These are phyloP conservation scores for Hemicrepidius hirtus DNA, from an alignment of 2,888 invertebrate species.

Conservation along the genomic window DNA sequence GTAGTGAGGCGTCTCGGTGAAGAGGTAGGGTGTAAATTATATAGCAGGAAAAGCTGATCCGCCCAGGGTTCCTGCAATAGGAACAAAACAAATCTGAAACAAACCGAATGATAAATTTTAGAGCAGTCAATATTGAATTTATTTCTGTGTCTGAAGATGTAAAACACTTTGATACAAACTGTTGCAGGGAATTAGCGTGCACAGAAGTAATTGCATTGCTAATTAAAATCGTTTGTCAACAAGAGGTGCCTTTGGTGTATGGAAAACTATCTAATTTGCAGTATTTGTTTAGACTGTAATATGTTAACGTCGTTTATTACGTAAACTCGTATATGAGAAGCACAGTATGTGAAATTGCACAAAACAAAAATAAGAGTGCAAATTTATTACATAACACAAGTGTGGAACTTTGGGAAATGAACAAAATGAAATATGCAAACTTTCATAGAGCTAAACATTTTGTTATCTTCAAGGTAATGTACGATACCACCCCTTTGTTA, in stretches of 20 bases:
- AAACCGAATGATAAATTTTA: constrained; percentile 1
- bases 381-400: constrained; percentile 29
- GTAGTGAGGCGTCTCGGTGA: neutral
- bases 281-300: constrained; percentile 23
- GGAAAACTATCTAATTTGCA: constrained; percentile 6
- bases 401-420: constrained; percentile 21
- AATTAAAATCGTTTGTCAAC: constrained; percentile 18
- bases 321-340: constrained; percentile 15
- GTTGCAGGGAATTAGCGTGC: too few species aligned
- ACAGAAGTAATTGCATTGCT: neutral
- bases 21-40: constrained; percentile 6
- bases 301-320: constrained; percentile 21
- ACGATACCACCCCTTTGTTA: neutral
- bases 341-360: constrained; percentile 21
- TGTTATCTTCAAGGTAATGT: constrained; percentile 7
- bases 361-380: constrained; percentile 3
- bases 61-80: neutral
- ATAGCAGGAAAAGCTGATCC: constrained; percentile 10
- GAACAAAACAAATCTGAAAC: constrained; percentile 6
- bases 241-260: constrained; percentile 8
- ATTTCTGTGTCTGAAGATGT: neutral
- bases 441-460: constrained; percentile 23
- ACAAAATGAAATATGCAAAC: constrained; percentile 27
- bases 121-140: neutral
- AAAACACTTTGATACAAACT: neutral